phyloP scores from a whole-genome alignment of 2,113 vertebrate species.

The Petroica traversi region DNA sequence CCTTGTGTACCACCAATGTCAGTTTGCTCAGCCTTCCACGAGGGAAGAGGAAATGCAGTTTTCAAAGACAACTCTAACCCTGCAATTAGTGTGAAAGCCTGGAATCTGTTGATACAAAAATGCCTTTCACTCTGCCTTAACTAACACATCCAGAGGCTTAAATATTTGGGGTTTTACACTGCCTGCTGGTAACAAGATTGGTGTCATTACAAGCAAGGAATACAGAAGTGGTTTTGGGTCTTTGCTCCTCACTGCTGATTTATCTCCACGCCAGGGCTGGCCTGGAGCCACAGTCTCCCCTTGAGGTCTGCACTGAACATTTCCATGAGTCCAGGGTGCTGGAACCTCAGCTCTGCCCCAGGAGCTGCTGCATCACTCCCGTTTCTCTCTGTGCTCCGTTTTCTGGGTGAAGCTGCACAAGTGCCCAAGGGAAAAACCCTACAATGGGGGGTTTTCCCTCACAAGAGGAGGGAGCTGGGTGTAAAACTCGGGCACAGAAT shows the following conservation, averaged over 20 bases:
- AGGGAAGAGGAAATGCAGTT: background rate
- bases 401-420: background rate
- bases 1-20: background rate
- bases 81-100: background rate
- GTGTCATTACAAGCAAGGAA: background rate
- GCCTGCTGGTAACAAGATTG: background rate
- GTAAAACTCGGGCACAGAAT: accelerated
- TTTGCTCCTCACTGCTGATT: background rate
- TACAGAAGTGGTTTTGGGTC: background rate
- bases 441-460: background rate
- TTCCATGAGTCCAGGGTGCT: accelerated
- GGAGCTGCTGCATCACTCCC: background rate
- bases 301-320: background rate
- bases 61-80: background rate
- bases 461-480: background rate
- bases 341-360: background rate
- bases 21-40: background rate
- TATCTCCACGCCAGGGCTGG: background rate
- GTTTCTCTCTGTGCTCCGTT: background rate
- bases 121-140: background rate
- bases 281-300: background rate
- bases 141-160: background rate
- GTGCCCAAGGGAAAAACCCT: background rate
- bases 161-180: background rate
- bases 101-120: background rate